These are phyloP conservation scores for Globia sparganii DNA, from an alignment of 2,888 invertebrate genomes.

Conservation along the genomic window DNA sequence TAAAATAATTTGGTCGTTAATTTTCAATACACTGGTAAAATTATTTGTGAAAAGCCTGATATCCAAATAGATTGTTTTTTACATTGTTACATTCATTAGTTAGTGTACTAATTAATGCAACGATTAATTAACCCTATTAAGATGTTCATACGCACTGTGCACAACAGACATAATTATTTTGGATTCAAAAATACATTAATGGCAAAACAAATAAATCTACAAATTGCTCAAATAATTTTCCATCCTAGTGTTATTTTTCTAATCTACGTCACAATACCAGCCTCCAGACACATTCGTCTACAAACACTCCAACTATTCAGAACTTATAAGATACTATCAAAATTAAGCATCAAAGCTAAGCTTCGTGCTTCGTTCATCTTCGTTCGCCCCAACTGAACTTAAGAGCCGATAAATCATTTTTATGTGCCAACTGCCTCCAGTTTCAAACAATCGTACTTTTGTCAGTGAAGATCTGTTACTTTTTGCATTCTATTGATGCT, in stretches of 20 bases:
- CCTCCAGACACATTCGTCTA: conserved; percentile 53
- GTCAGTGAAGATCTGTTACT: conserved; percentile 64
- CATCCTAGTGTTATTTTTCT: neutral
- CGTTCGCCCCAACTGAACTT: conserved; percentile 69
- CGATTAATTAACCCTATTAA: neutral
- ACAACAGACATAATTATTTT: neutral
- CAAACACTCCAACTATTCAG: conserved; percentile 57
- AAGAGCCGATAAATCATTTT: conserved; percentile 77
- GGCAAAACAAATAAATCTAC: neutral
- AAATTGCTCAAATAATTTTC: neutral
- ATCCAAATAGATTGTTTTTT: neutral
- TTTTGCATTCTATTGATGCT: conserved; percentile 61
- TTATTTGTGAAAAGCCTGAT: neutral
- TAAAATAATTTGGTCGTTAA: conserved; percentile 62
- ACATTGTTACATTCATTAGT: neutral
- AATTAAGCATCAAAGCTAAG: conserved; percentile 67
- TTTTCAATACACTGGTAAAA: neutral
- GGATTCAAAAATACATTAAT: neutral
- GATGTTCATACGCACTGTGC: neutral
- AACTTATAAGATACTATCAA: conserved; percentile 66
- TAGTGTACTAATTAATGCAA: no score
- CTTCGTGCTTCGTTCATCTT: neutral
- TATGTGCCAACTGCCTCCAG: conserved; percentile 59
- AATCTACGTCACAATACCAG: conserved; percentile 38
- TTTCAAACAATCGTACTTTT: conserved; percentile 62